These are phyloP conservation scores for Gallinago undulata DNA, from an alignment of 2,113 vertebrate genomes.

Conservation along the genomic window DNA sequence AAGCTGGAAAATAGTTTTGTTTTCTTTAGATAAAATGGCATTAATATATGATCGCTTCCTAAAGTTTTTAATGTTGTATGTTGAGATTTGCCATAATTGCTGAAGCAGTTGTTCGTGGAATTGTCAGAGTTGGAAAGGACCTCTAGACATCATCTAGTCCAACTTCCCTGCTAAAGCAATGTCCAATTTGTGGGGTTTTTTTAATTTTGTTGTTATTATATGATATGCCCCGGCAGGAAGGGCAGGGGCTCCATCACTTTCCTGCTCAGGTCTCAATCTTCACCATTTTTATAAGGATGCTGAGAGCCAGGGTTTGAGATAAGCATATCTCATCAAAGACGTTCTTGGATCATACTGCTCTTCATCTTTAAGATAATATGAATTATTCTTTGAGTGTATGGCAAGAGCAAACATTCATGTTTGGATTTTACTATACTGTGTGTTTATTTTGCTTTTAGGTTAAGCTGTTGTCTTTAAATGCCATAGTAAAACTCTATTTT, in stretches of 20 bases:
- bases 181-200: not conserved
- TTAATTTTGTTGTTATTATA: not conserved
- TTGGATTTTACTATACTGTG: not conserved
- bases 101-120: not conserved
- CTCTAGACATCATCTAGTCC: no score
- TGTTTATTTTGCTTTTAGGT: not conserved
- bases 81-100: not conserved
- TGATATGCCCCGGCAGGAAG: not conserved
- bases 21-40: not conserved
- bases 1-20: not conserved
- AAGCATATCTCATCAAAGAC: not conserved
- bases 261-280: not conserved
- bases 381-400: not conserved
- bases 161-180: not conserved
- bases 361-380: not conserved
- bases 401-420: not conserved
- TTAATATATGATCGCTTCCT: not conserved
- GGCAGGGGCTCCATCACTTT: not conserved
- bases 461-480: not conserved
- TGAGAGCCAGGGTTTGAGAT: not conserved
- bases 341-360: not conserved
- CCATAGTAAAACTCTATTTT: not conserved
- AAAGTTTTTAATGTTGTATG: not conserved
- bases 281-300: rapidly evolving
- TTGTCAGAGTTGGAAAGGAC: no score